Evolutionary conservation across 2,888 invertebrate genomes (phyloP).

Genomic region (Leptodirus hochenwartii): DNA sequence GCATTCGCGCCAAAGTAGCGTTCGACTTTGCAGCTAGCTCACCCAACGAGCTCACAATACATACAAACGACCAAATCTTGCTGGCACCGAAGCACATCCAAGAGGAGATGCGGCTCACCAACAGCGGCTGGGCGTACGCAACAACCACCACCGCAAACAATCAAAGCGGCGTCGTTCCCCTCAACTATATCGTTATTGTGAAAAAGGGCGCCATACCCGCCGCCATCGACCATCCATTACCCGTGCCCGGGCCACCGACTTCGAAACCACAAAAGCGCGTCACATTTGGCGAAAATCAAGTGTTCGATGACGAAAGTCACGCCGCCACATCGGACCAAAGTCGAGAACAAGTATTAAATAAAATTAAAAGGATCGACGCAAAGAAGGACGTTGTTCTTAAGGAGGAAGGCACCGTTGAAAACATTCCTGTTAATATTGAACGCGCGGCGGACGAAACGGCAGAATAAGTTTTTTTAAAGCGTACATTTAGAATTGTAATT

Average conservation of each 20-base stretch:
- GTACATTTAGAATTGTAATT: no score
- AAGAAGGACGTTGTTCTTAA: background rate
- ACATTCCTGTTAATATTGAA: background rate
- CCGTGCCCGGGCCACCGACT: slow-evolving; percentile 7
- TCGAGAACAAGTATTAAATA: background rate
- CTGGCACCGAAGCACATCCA: slow-evolving; percentile 77
- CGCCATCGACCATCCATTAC: background rate
- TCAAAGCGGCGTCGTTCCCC: slow-evolving; percentile 42
- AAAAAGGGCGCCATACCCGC: slow-evolving; percentile 13
- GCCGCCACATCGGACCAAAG: no score
- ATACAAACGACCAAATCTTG: slow-evolving; percentile 54
- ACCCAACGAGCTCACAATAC: slow-evolving; percentile 60
- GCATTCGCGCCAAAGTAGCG: slow-evolving; percentile 42
- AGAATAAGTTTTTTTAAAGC: no score
- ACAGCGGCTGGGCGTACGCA: slow-evolving; percentile 52
- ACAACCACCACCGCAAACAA: slow-evolving; percentile 38
- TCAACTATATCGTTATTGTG: slow-evolving; percentile 32
- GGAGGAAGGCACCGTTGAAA: background rate
- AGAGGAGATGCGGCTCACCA: slow-evolving; percentile 37
- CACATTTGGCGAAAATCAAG: slow-evolving; percentile 26
- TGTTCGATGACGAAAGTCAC: slow-evolving; percentile 13
- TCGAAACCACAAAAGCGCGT: slow-evolving; percentile 19
- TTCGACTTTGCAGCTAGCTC: slow-evolving; percentile 57
- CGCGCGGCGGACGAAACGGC: no score
- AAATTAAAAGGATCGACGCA: background rate